Conservation (phyloP, 2,113 vertebrate genomes). For the Holacanthus passer region DNA sequence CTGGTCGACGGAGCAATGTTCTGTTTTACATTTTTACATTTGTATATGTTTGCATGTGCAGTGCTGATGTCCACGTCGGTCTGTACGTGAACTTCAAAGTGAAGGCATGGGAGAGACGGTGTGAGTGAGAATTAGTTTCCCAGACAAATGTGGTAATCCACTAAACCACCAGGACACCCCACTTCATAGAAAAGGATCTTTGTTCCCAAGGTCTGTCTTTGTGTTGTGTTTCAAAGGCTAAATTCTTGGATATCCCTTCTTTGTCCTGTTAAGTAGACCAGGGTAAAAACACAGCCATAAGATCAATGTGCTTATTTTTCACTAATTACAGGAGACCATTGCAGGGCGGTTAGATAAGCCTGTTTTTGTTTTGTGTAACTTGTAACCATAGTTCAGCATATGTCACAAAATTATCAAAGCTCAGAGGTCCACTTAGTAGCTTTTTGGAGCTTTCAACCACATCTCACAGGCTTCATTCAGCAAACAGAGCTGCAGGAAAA, state of each 20-base stretch:
- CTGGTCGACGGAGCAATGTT: background rate
- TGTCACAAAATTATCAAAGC: background rate
- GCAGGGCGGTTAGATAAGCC: background rate
- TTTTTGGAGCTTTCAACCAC: background rate
- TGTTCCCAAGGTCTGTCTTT: conserved; percentile 45
- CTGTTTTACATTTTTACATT: background rate
- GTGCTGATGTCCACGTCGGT: background rate
- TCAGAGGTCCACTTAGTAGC: background rate
- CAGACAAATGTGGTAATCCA: conserved; percentile 37
- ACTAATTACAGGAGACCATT: background rate
- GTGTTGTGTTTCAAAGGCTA: conserved; percentile 25
- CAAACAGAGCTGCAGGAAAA: background rate
- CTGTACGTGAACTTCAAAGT: conserved; percentile 14
- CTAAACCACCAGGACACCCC: conserved; percentile 18
- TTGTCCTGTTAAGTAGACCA: conserved; percentile 26
- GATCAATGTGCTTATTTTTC: conserved; percentile 24
- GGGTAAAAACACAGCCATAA: background rate
- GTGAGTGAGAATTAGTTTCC: conserved; percentile 25
- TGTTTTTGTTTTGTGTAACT: background rate
- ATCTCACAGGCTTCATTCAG: background rate
- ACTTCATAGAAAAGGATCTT: conserved; percentile 16
- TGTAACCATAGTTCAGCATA: background rate
- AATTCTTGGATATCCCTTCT: conserved; percentile 52
- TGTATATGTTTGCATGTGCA: background rate
- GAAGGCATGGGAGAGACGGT: background rate